A percentile compares a stretch with the other conserved stretches of the same genome.
phyloP scores from a whole-genome alignment of 2,888 invertebrate species.

The Idaea dimidiata region DNA sequence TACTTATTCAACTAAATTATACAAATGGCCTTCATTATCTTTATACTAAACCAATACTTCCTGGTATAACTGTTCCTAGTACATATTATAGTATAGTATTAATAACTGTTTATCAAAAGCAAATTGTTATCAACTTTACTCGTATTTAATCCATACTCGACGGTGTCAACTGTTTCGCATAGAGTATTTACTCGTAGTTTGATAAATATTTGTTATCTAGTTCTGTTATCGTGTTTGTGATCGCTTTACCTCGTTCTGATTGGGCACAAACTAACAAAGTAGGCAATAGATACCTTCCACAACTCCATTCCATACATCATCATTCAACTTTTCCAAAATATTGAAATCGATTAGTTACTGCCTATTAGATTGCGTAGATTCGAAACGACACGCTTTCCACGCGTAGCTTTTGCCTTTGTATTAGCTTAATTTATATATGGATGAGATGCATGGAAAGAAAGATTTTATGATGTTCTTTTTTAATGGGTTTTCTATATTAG shows the following conservation, averaged over 20 bases:
- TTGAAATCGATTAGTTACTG: background rate
- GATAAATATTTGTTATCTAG: conserved; percentile 57
- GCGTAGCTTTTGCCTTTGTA: background rate
- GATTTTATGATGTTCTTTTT: background rate
- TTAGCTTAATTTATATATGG: conserved; percentile 2
- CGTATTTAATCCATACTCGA: conserved; percentile 20
- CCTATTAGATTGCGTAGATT: background rate
- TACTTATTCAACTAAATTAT: background rate
- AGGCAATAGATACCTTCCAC: background rate
- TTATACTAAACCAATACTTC: background rate
- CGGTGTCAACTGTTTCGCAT: conserved; percentile 41
- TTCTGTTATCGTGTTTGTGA: conserved; percentile 57
- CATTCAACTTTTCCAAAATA: background rate
- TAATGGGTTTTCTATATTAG: background rate
- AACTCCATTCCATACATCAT: conserved; percentile 3
- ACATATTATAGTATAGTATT: background rate
- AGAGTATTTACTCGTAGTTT: conserved; percentile 34
- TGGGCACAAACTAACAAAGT: conserved; percentile 31
- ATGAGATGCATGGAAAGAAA: too few species aligned
- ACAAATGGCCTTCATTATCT: background rate
- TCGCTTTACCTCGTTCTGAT: conserved; percentile 65
- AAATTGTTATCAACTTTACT: conserved; percentile 16
- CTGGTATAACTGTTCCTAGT: background rate
- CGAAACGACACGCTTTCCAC: background rate
- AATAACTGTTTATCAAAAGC: background rate